These are phyloP conservation scores for Centropus unirufus DNA, from an alignment of 2,113 vertebrate genomes.

Conservation along the genomic window DNA sequence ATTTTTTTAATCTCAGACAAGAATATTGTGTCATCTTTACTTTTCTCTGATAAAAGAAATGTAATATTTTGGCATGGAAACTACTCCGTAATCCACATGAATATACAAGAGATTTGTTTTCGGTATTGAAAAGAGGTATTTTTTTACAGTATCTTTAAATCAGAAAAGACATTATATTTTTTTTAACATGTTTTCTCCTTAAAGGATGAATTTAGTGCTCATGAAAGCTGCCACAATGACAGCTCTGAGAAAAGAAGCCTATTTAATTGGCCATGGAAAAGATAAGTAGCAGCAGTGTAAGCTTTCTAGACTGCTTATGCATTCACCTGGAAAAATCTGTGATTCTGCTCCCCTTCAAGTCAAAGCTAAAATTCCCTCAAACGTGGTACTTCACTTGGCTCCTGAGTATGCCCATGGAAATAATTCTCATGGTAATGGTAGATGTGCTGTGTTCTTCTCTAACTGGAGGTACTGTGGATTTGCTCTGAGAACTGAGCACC, in stretches of 20 bases:
- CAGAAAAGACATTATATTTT: slow-evolving; percentile 41
- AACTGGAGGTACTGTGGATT: not conserved
- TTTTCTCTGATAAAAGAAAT: slow-evolving; percentile 74
- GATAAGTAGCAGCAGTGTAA: not conserved
- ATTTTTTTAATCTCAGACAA: slow-evolving; percentile 72
- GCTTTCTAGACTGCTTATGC: not conserved
- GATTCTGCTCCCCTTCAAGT: slow-evolving; percentile 1
- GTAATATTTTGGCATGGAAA: slow-evolving; percentile 70
- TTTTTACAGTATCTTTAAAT: slow-evolving; percentile 64
- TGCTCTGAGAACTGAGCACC: not conserved
- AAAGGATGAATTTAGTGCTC: slow-evolving; percentile 47
- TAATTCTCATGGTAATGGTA: not conserved
- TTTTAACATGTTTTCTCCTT: slow-evolving; percentile 27
- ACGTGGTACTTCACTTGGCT: not conserved
- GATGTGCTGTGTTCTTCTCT: not conserved
- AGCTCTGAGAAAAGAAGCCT: slow-evolving; percentile 48
- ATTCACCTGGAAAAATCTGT: slow-evolving; percentile 33
- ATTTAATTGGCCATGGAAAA: slow-evolving; percentile 60
- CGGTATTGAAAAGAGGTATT: slow-evolving; percentile 45
- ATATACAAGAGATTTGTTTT: slow-evolving; percentile 69
- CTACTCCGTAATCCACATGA: slow-evolving; percentile 62
- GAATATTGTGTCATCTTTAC: slow-evolving; percentile 69
- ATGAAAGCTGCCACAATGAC: slow-evolving; percentile 32
- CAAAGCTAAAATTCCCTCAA: slow-evolving; percentile 2
- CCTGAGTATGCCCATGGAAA: not conserved